These are phyloP conservation scores for Ethmia dodecea DNA, from an alignment of 2,888 invertebrate genomes.

Conservation along the genomic window DNA sequence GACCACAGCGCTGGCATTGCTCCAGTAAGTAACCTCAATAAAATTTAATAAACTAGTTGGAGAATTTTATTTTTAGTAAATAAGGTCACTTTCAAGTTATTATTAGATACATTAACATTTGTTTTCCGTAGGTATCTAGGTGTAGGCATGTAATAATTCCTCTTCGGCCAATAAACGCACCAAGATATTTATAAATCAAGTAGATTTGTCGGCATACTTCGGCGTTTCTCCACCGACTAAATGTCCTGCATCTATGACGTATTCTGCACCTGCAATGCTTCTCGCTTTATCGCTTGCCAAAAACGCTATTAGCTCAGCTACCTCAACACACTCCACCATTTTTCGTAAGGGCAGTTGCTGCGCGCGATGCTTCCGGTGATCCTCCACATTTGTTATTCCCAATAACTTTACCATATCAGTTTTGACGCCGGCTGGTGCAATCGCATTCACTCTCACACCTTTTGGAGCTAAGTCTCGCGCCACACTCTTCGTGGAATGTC, in stretches of 20 bases:
- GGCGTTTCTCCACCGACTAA: slow-evolving; percentile 7
- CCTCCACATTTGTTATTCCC: slow-evolving; percentile 2
- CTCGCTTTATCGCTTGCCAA: slow-evolving; percentile 14
- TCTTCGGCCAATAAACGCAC: no score
- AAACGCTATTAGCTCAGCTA: slow-evolving; percentile 12
- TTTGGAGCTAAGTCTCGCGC: slow-evolving; percentile 79
- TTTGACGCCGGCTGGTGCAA: slow-evolving; percentile 82
- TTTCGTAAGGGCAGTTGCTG: slow-evolving; percentile 5
- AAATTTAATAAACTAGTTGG: no score
- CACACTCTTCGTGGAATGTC: slow-evolving; percentile 82
- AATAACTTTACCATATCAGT: slow-evolving; percentile 10
- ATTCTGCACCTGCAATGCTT: slow-evolving; percentile 12
- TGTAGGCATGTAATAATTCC: no score
- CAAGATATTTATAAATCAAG: no score
- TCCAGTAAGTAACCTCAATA: no score
- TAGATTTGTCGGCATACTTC: neutral
- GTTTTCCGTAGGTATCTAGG: no score
- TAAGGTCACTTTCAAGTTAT: no score
- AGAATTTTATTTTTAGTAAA: no score
- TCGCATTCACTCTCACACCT: slow-evolving; percentile 79
- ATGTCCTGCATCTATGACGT: slow-evolving; percentile 12
- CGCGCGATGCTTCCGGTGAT: neutral
- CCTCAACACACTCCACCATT: slow-evolving; percentile 11
- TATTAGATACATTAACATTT: no score
- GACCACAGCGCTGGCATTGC: no score